Base-by-base conservation (phyloP, 2,113 vertebrate species). In the Lagopus leucura region DNA sequence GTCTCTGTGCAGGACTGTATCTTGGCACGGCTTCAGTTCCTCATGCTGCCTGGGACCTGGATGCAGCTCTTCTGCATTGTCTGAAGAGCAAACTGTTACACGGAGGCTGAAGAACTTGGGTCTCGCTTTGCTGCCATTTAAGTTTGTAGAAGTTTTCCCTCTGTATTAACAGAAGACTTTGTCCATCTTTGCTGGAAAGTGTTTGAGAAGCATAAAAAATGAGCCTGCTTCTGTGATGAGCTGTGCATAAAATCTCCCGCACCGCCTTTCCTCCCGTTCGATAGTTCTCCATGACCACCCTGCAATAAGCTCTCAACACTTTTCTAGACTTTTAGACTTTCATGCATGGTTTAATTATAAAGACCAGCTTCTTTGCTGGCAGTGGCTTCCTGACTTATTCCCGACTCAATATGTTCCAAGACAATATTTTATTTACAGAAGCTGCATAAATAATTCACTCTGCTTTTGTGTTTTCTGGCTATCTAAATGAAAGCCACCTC, bases 351-450 rank as follows among this genome's bases (percentile, higher is more conserved):
- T 82, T 69, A 82, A 86, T 91, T 73, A 61, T 58, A 75, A 95
- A 73, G n/a, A 58, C 7, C 19, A 79, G 9, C 25, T 57, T 52
- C 63, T 54, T 54, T 89, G 24, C 27, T 1, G 55, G 81, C 20
- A 79, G 28, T 34, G 50, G 36, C 67, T 92, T 86, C 45, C 45
- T 79, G 78, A 85, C 60, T 88, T 78, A 38, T 63, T 93, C 93
- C 21, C 24, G 58, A 25, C 36, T 16, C 12, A 54, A 7, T 65
- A 34, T 82, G 79, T 96, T 89, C 45, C 43, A 63, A 15, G 71
- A 11, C 48, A 73, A 21, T 85, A 73, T 92, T 96, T 93, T 93
- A 90, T 94, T 95, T 94, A 74, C 28, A 60, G 81, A 72, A 32
- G 30, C 21, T 38, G n/a, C 42, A 12, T 14, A 79, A 86, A 12